These are phyloP conservation scores for Amphimallon solstitiale DNA, from an alignment of 2,888 invertebrate genomes.

Conservation along the genomic window DNA sequence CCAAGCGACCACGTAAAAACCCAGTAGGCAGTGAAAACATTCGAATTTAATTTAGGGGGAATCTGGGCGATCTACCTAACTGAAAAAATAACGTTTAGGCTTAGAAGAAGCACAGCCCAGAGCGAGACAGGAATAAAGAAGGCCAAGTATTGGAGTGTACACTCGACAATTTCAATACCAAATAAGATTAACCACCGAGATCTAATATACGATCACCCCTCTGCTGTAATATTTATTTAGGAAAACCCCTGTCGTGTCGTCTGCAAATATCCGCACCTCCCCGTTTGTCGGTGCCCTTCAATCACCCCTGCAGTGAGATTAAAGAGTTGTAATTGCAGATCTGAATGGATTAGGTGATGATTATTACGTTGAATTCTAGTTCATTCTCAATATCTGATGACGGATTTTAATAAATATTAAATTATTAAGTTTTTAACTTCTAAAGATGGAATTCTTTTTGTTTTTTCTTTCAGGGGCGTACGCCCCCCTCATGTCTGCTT, in stretches of 20 bases:
- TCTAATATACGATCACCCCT: slow-evolving; percentile 50
- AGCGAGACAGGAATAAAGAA: not conserved
- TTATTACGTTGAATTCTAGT: slow-evolving; percentile 42
- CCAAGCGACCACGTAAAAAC: no score
- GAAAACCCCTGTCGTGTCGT: slow-evolving; percentile 24
- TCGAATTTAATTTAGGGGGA: no score
- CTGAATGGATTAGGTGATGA: slow-evolving; percentile 44
- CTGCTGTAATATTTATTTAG: slow-evolving; percentile 50
- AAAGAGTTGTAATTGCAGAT: slow-evolving; percentile 46
- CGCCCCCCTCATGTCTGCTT: no score
- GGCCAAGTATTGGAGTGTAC: slow-evolving; percentile 43
- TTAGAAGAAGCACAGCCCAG: not conserved
- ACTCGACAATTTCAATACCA: slow-evolving; percentile 56
- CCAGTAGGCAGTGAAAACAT: no score
- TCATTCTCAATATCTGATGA: not conserved
- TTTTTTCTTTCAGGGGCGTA: no score
- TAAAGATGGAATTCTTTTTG: no score
- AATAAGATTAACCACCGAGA: slow-evolving; percentile 57
- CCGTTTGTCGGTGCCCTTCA: slow-evolving; percentile 11
- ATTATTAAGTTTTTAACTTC: no score
- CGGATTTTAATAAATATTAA: no score
- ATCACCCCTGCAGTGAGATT: slow-evolving; percentile 41
- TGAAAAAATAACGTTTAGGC: not conserved
- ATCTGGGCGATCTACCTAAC: not conserved
- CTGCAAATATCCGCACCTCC: slow-evolving; percentile 19